Evolutionary conservation across 2,888 invertebrate species (phyloP).

Genomic region (Stratiomys singularior): DNA sequence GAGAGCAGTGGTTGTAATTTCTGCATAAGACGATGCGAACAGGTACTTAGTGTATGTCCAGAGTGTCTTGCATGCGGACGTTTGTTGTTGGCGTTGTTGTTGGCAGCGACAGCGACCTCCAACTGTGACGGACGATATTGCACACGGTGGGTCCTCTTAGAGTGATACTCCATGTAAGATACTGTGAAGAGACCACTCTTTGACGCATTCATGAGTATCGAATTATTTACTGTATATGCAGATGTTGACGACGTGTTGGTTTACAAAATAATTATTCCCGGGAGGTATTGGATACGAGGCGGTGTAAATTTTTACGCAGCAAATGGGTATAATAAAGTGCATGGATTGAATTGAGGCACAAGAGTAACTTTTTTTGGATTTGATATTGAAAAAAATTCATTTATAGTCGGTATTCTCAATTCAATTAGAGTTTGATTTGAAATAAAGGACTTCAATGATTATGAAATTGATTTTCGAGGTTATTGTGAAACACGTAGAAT

Average conservation of each 20-base stretch:
- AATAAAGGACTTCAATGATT: no score
- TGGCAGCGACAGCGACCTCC: slow-evolving; percentile 27
- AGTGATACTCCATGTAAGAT: slow-evolving; percentile 6
- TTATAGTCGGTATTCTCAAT: no score
- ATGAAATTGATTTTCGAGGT: no score
- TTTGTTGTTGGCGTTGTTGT: not conserved
- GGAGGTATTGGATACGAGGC: not conserved
- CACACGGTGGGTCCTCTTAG: slow-evolving; percentile 22
- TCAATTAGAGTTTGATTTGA: no score
- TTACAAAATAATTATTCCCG: slow-evolving; percentile 41
- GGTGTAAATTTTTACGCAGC: slow-evolving; percentile 24
- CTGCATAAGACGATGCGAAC: not conserved
- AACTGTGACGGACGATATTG: slow-evolving; percentile 43
- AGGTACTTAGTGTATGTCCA: slow-evolving; percentile 40
- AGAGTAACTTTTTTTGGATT: no score
- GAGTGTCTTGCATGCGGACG: slow-evolving; percentile 12
- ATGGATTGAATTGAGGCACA: no score
- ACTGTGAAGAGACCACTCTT: not conserved
- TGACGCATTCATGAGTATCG: slow-evolving; percentile 28
- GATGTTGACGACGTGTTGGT: slow-evolving; percentile 40
- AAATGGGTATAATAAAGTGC: not conserved
- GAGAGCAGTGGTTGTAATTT: slow-evolving; percentile 38
- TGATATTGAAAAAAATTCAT: no score
- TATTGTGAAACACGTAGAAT: no score
- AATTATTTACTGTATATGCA: slow-evolving; percentile 37